Evolutionary conservation across 2,888 invertebrate genomes (phyloP), one percentile per base, ranked within the genome.

Genomic region (Myopa testacea): DNA sequence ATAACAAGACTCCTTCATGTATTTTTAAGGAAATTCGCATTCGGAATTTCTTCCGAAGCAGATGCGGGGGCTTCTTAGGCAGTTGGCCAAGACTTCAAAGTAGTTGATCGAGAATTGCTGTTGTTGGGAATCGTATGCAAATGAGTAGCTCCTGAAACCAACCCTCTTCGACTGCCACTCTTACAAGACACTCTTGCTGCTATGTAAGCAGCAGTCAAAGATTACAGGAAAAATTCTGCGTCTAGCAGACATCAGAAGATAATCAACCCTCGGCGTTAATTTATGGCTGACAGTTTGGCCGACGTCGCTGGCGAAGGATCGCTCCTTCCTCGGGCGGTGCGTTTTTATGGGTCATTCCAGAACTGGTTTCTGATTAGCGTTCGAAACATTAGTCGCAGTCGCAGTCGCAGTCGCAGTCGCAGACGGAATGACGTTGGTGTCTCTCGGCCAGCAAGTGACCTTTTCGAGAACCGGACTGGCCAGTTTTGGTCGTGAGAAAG

Each of bases 381-480:
- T 45, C 45, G 45, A 45, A 45, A 10, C 10, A 45, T 45, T 10
- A 45, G 45, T 45, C 45, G 45, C 45, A 6, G 45, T 45, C 45
- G 45, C 14, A 45, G 45, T 45, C 45, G 45, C 45, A 6, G 45
- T 45, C 45, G 45, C 14, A 10, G 37, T 63, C 14, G 5, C 62
- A 60, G 37, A 26, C 60, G 62, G 62, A 1, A 26, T 14, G 83
- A 83, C 82, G 14, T 67, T 55, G 67, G 60, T 76, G 71, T 62
- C 68, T 71, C n/a, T 38, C 69, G 78, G 69, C 79, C 77, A 76
- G 45, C 75, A 76, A 76, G 78, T 84, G 85, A 84, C 84, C 84
- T 84, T 85, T 83, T 84, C 79, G 78, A 78, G 82, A 87, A 87
- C 87, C 84, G 84, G 87, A 86, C 86, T 84, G 86, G 84, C 87